Conservation (phyloP, 1,140 invertebrate genomes). For the Cecropterus lyciades region DNA sequence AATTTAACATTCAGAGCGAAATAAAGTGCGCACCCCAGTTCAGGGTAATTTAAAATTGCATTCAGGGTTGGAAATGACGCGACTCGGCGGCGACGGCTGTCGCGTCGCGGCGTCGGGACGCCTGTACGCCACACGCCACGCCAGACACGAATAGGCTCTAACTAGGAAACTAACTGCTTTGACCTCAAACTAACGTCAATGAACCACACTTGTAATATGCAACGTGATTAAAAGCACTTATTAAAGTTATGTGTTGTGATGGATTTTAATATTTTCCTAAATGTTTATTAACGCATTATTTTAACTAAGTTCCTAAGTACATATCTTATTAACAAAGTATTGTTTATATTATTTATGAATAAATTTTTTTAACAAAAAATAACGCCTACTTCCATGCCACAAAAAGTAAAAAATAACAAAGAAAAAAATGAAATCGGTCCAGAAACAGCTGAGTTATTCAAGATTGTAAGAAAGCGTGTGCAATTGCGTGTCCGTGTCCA, state of each 20-base stretch:
- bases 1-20: constrained; percentile 47
- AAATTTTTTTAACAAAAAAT: no score
- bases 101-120: constrained; percentile 38
- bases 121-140: constrained; percentile 23
- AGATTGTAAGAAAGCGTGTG: no score
- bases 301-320: no score
- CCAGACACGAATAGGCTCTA: constrained; percentile 30
- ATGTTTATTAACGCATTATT: no score
- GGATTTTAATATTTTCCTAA: background rate
- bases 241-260: background rate
- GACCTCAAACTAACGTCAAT: constrained; percentile 7
- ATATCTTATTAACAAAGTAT: no score
- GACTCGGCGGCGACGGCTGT: constrained; percentile 48
- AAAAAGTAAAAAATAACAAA: no score
- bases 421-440: no score
- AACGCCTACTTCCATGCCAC: no score
- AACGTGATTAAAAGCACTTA: background rate
- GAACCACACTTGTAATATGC: background rate
- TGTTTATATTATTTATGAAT: no score
- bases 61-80: constrained; percentile 52
- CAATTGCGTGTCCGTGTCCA: no score
- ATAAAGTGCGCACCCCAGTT: constrained; percentile 56
- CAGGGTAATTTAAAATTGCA: constrained; percentile 73
- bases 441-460: no score
- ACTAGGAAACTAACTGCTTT: constrained; percentile 27